A percentile compares a stretch with the other conserved stretches of the same genome.
Evolutionary conservation across 1,140 invertebrate species (phyloP).

Genomic region (Orchesella cincta): DNA sequence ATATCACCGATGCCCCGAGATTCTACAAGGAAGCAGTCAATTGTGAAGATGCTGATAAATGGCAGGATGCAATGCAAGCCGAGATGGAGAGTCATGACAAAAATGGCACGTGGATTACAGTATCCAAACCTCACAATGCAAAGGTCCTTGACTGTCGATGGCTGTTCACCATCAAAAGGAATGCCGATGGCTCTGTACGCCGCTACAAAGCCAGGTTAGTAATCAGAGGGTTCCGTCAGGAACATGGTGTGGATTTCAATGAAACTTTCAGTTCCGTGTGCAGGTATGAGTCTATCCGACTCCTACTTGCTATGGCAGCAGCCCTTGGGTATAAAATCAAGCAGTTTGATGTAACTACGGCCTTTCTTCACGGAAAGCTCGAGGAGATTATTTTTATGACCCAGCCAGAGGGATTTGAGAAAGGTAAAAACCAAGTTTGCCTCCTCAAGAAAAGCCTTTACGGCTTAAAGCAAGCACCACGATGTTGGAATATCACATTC

Average conservation of each 20-base stretch:
- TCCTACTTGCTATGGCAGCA: constrained; percentile 50
- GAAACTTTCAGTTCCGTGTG: constrained; percentile 56
- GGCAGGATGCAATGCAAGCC: constrained; percentile 43
- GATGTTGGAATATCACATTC: constrained; percentile 48
- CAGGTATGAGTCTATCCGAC: constrained; percentile 51
- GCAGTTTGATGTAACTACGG: constrained; percentile 53
- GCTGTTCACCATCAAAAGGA: constrained; percentile 40
- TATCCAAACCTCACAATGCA: background rate
- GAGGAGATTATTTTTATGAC: constrained; percentile 56
- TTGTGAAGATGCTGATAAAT: constrained; percentile 40
- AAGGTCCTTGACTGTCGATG: constrained; percentile 31
- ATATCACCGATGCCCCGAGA: background rate
- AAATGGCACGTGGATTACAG: constrained; percentile 36
- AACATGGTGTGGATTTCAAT: constrained; percentile 51
- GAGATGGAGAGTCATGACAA: constrained; percentile 43
- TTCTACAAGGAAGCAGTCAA: constrained; percentile 34
- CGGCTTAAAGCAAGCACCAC: constrained; percentile 50
- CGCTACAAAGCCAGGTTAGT: constrained; percentile 57
- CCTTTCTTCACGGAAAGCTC: constrained; percentile 52
- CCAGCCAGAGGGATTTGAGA: constrained; percentile 52
- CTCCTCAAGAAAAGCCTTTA: constrained; percentile 51
- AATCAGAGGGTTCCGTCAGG: constrained; percentile 55
- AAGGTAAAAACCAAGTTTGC: constrained; percentile 30
- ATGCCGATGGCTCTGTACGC: constrained; percentile 30
- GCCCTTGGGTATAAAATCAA: constrained; percentile 45